A percentile compares a stretch with the other conserved stretches of the same genome.
phyloP scores from a whole-genome alignment of 2,113 vertebrate genomes.

The Scomber colias region DNA sequence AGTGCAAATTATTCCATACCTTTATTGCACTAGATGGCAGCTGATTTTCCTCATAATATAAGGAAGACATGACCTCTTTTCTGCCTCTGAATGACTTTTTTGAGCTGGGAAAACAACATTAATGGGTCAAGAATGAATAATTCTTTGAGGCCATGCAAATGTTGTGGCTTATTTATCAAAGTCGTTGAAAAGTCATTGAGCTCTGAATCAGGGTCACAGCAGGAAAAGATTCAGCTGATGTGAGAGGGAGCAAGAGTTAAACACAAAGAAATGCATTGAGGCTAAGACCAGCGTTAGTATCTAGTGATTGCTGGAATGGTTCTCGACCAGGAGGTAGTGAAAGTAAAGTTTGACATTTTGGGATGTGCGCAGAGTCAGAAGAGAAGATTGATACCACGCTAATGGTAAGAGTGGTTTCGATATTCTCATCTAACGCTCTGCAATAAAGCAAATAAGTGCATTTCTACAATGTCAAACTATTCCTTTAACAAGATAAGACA shows the following conservation, averaged over 20 bases:
- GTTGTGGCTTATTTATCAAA: slow-evolving; percentile 47
- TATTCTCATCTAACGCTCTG: background rate
- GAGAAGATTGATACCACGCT: background rate
- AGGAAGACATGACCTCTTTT: slow-evolving; percentile 32
- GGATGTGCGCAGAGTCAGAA: too few relatives aligned
- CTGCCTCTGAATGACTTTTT: slow-evolving; percentile 35
- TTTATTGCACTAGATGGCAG: background rate
- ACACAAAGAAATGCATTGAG: background rate
- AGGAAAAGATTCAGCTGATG: slow-evolving; percentile 13
- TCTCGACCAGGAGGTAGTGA: too few relatives aligned
- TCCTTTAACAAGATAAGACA: background rate
- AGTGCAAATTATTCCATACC: background rate
- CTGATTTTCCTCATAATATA: background rate
- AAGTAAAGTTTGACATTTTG: too few relatives aligned
- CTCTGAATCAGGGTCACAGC: background rate
- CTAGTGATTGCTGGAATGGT: background rate
- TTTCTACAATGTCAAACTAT: background rate
- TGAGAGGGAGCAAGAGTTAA: slow-evolving; percentile 13
- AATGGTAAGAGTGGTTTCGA: too few relatives aligned
- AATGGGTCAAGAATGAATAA: slow-evolving; percentile 31
- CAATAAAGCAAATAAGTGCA: too few relatives aligned
- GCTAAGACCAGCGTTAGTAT: background rate
- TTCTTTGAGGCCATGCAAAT: slow-evolving; percentile 41
- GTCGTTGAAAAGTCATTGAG: slow-evolving; percentile 44
- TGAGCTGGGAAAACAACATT: slow-evolving; percentile 21